phyloP scores from a whole-genome alignment of 2,797 vertebrate species.

The Cirrhinus molitorella region DNA sequence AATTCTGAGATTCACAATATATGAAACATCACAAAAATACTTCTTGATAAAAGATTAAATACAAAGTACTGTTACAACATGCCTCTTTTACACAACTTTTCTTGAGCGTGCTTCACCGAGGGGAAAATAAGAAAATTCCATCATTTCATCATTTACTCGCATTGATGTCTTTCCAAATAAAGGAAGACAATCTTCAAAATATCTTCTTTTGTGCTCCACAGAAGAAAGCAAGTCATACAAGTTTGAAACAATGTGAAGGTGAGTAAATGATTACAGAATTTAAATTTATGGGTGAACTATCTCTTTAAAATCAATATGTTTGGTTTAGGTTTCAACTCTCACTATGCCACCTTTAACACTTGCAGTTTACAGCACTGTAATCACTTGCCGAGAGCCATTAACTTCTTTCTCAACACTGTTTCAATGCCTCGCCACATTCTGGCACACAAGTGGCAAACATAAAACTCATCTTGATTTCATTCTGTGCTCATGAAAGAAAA shows the following conservation, averaged over 20 bases:
- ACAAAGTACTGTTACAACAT: constrained; percentile 27
- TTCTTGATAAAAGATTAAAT: constrained; percentile 25
- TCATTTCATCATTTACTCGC: background rate
- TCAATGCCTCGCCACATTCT: constrained; percentile 26
- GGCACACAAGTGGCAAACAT: constrained; percentile 21
- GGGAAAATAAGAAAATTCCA: background rate
- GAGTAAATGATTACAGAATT: background rate
- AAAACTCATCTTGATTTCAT: constrained; percentile 39
- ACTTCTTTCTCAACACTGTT: constrained; percentile 16
- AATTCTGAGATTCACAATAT: constrained; percentile 26
- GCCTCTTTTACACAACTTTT: constrained; percentile 12
- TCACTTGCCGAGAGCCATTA: constrained; percentile 53
- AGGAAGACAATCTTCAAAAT: background rate
- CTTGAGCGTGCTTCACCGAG: background rate
- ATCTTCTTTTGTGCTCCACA: background rate
- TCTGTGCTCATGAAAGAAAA: constrained; percentile 19
- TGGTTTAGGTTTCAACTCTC: constrained; percentile 9
- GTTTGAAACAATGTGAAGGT: background rate
- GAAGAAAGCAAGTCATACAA: background rate
- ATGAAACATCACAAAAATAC: constrained; percentile 20
- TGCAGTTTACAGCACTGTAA: constrained; percentile 44
- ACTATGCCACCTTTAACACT: constrained; percentile 35
- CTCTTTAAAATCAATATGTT: constrained; percentile 33
- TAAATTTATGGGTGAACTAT: background rate
- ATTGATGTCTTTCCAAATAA: background rate